A percentile compares a stretch with the other conserved stretches of the same genome.
Conservation (phyloP, 2,888 invertebrate genomes). For the Myopa tessellatipennis region DNA sequence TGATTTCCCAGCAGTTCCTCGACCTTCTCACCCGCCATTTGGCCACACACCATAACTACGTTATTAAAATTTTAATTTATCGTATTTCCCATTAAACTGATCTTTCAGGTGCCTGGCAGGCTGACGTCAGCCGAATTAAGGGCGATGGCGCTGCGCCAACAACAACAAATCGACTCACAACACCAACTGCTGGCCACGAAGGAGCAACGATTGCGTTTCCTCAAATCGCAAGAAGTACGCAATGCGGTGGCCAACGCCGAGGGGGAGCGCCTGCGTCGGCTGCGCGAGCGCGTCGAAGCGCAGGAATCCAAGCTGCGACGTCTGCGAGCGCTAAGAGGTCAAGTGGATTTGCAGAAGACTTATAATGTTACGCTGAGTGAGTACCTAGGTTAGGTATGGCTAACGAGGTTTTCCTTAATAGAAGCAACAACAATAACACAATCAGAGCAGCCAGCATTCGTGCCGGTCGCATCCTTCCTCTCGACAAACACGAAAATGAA, state of each 20-base stretch:
- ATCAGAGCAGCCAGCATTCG: background rate
- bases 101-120: slow-evolving; percentile 86
- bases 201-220: slow-evolving; percentile 91
- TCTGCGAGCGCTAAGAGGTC: slow-evolving; percentile 90
- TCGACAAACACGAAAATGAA: background rate
- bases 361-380: slow-evolving; percentile 91
- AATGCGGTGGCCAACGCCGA: slow-evolving; percentile 75
- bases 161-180: slow-evolving; percentile 97
- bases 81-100: background rate
- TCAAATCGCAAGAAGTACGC: slow-evolving; percentile 90
- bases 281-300: slow-evolving; percentile 92
- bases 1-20: background rate
- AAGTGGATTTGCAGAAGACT: slow-evolving; percentile 92
- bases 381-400: slow-evolving; percentile 57
- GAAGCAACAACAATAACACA: background rate
- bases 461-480: background rate
- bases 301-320: slow-evolving; percentile 94
- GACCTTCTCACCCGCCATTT: background rate
- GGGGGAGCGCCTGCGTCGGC: slow-evolving; percentile 85
- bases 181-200: slow-evolving; percentile 89
- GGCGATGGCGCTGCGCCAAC: slow-evolving; percentile 97
- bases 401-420: background rate
- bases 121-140: slow-evolving; percentile 95
- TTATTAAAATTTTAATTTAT: slow-evolving; percentile 8
- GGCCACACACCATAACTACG: background rate